Percentiles rank a stretch among this genome's conserved stretches.
Evolutionary conservation across 2,113 vertebrate species (phyloP).

Genomic region (Passer montanus): DNA sequence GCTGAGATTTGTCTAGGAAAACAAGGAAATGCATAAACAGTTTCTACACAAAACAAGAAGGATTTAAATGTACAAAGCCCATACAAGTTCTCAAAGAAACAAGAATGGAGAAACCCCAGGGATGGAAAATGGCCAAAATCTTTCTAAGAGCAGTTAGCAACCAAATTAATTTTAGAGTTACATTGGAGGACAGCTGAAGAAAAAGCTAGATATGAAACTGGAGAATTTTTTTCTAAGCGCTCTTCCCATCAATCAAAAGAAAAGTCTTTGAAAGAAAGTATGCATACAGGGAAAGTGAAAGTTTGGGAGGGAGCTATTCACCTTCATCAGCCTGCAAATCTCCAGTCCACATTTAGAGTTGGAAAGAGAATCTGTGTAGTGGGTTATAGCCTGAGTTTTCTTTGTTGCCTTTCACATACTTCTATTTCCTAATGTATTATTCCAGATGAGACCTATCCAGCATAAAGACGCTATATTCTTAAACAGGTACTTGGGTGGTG

Average conservation of each 20-base stretch:
- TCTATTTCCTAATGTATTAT: not conserved
- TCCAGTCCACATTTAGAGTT: not conserved
- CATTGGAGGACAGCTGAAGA: not conserved
- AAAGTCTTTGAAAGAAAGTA: not conserved
- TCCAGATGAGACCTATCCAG: not conserved
- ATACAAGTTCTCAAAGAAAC: not conserved
- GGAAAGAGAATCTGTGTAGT: not conserved
- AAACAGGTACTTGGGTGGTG: not conserved
- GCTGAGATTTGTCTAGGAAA: not conserved
- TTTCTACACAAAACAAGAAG: not conserved
- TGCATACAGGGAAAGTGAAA: not conserved
- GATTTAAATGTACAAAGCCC: not conserved
- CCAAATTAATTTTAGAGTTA: not conserved
- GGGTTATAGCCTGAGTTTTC: not conserved
- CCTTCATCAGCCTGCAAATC: not conserved
- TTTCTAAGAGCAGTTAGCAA: not conserved
- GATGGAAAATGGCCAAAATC: not conserved
- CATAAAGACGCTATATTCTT: not conserved
- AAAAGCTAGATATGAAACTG: not conserved
- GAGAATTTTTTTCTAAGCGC: not conserved
- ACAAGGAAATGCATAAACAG: not conserved
- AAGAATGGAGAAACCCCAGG: not conserved
- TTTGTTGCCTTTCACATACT: not conserved
- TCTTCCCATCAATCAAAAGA: not conserved
- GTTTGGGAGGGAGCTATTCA: not conserved